phyloP scores from a whole-genome alignment of 2,113 vertebrate species.

The Psittacara wagleri region DNA sequence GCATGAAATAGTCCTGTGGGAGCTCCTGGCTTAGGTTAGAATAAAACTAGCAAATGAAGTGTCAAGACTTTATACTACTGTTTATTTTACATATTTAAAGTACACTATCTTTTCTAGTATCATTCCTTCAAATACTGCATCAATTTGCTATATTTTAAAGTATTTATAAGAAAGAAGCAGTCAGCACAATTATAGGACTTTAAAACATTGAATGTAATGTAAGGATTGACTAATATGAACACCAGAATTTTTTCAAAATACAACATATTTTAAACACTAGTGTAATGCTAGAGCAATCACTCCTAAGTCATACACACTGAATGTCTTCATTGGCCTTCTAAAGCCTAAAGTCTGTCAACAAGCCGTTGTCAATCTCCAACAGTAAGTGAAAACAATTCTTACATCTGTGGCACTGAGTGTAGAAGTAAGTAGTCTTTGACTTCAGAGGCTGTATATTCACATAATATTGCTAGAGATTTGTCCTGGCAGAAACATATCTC shows the following conservation, averaged over 20 bases:
- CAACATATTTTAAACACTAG: background rate
- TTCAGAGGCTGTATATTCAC: background rate
- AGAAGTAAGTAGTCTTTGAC: background rate
- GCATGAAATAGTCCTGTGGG: background rate
- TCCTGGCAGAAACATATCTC: background rate
- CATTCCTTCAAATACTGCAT: background rate
- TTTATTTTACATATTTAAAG: slow-evolving; percentile 53
- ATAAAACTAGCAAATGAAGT: slow-evolving; percentile 54
- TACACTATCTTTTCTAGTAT: background rate
- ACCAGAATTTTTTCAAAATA: background rate
- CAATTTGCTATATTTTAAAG: background rate
- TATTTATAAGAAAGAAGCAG: background rate
- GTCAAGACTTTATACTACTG: slow-evolving; percentile 38
- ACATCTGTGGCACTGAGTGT: background rate
- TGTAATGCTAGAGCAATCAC: background rate
- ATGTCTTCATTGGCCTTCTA: background rate
- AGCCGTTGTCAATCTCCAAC: background rate
- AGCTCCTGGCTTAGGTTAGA: background rate
- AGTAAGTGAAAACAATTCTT: background rate
- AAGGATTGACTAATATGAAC: background rate
- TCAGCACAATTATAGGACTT: background rate
- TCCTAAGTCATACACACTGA: background rate
- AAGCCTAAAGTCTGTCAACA: background rate
- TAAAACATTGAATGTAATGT: background rate
- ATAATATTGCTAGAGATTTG: background rate